These are phyloP conservation scores for Tetragonisca angustula DNA, from an alignment of 2,888 invertebrate species.

Conservation along the genomic window DNA sequence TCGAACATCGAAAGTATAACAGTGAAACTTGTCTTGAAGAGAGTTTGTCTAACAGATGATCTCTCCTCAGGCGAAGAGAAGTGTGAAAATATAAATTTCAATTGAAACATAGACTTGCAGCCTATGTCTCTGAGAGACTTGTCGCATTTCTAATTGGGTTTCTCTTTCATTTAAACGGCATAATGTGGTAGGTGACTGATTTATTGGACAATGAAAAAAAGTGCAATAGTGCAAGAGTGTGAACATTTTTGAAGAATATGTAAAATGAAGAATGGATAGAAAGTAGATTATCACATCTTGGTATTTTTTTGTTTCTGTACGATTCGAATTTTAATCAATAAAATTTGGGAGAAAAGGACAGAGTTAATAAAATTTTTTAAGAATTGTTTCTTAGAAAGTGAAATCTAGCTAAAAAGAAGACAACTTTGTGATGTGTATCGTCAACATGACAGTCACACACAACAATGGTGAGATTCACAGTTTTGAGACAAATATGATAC, in stretches of 20 bases:
- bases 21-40: neutral
- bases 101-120: too few species aligned
- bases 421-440: neutral
- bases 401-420: neutral
- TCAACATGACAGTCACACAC: conserved; percentile 45
- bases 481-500: neutral
- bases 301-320: too few species aligned
- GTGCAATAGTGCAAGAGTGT: neutral
- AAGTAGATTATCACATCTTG: too few species aligned
- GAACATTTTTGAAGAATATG: neutral
- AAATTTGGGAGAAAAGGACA: too few species aligned
- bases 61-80: neutral
- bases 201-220: neutral
- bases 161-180: too few species aligned
- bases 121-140: neutral
- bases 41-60: neutral
- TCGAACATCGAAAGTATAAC: too few species aligned
- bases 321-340: too few species aligned
- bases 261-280: too few species aligned
- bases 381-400: too few species aligned
- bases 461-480: conserved; percentile 49
- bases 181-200: neutral
- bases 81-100: neutral
- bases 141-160: neutral
- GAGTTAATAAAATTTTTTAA: too few species aligned